Base-by-base conservation (phyloP, 2,113 vertebrate species). In the Martes martes region DNA sequence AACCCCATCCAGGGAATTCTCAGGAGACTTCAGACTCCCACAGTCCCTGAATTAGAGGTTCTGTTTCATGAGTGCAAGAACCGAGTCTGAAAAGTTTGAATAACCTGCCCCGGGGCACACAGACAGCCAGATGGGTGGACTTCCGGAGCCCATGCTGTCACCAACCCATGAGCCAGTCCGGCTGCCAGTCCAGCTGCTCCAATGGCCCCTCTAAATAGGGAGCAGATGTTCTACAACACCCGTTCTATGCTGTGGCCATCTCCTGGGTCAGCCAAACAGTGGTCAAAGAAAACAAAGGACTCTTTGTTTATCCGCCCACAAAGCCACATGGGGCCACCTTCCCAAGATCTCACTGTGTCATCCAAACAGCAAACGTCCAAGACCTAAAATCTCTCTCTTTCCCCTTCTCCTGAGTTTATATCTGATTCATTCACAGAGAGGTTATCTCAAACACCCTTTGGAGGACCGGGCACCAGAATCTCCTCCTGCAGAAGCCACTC, bases 171-270 rank as follows among this genome's bases (percentile, higher is more conserved):
- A 36, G 57, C 86, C 59, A 13, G 45, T 10, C 89, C 6, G 1
- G 31, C 81, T 88, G 13, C 13, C 65, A 21, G 79, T 85, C 97
- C 98, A 98, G 98, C 95, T 98, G 98, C 97, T 98, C 95, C n/a
- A n/a, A 28, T 61, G 76, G 65, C 97, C 36, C 90, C 73, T 1
- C 33, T 79, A 96, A 84, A 61, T 36, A 55, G 4, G 36, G 65
- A 98, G 79, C 98, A 98, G 98, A 98, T 98, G 98, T 96, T 95
- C 63, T 36, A 42, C 26, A n/a, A 90, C 89, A 95, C 91, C 94
- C 73, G 84, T 89, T 96, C 92, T 50, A 31, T 61, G 94, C 36
- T 10, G 6, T 50, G 84, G 36, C 67, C 65, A 52, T 83, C 83
- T 63, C 89, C 94, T 10, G 31, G 50, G 74, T 59, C 90, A 92